These are phyloP conservation scores for Drosophila emarginata DNA, from an alignment of 2,888 invertebrate genomes.

Conservation along the genomic window DNA sequence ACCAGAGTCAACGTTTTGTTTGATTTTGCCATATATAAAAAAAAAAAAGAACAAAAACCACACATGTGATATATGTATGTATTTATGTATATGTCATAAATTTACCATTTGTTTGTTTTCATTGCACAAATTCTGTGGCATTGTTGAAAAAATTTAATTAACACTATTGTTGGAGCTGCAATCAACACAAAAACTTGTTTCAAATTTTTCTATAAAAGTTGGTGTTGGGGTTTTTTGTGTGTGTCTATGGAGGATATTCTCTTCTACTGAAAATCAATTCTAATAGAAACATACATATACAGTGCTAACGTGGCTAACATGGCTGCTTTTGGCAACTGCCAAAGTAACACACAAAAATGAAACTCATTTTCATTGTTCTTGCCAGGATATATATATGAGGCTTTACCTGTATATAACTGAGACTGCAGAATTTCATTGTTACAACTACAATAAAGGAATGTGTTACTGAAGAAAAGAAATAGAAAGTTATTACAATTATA, in stretches of 20 bases:
- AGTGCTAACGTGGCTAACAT: conserved; percentile 43
- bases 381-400: conserved; percentile 1
- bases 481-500: conserved; percentile 27
- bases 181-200: conserved; percentile 49
- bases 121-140: conserved; percentile 30
- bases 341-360: conserved; percentile 15
- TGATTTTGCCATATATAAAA: too few relatives aligned
- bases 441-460: conserved; percentile 13
- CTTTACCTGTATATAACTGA: conserved; percentile 30
- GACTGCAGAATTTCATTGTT: conserved; percentile 26
- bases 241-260: conserved; percentile 1
- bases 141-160: conserved; percentile 63
- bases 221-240: conserved; percentile 7
- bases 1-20: conserved; percentile 20
- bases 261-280: conserved; percentile 49
- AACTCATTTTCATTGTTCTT: conserved; percentile 31
- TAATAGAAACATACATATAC: conserved; percentile 32
- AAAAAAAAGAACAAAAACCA: too few relatives aligned
- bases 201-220: conserved; percentile 24
- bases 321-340: conserved; percentile 35
- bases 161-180: conserved; percentile 53
- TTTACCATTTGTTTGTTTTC: conserved; percentile 19
- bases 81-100: background rate
- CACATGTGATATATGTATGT: too few relatives aligned
- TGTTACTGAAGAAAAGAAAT: conserved; percentile 12